These are phyloP conservation scores for Tridacna crocea DNA, from an alignment of 2,888 invertebrate species.

Conservation along the genomic window DNA sequence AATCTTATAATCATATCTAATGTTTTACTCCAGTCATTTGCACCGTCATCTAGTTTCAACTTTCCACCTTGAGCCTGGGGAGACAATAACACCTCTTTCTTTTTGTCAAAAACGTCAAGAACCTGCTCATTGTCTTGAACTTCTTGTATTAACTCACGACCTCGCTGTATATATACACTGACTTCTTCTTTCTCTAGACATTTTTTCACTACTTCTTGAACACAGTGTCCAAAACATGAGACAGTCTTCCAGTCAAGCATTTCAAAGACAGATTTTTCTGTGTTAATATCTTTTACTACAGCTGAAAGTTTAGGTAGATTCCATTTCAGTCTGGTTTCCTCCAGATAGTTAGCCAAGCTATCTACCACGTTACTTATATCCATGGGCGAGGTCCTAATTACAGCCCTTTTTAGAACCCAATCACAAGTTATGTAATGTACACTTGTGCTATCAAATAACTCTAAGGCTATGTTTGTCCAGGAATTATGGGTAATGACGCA, in stretches of 20 bases:
- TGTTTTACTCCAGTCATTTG: conserved; percentile 44
- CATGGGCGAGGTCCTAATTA: conserved; percentile 32
- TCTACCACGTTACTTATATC: conserved; percentile 18
- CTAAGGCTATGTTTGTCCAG: conserved; percentile 31
- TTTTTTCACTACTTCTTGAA: conserved; percentile 35
- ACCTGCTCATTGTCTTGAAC: conserved; percentile 20
- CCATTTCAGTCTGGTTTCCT: conserved; percentile 50
- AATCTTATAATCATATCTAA: conserved; percentile 45
- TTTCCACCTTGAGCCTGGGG: conserved; percentile 28
- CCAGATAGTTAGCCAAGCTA: conserved; percentile 27
- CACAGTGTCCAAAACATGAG: conserved; percentile 52
- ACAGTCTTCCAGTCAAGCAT: conserved; percentile 42
- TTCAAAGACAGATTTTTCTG: conserved; percentile 30
- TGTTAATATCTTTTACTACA: conserved; percentile 30
- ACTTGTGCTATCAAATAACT: conserved; percentile 32
- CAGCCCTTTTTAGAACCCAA: conserved; percentile 44
- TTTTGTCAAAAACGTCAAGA: conserved; percentile 36
- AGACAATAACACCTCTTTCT: conserved; percentile 37
- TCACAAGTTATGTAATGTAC: conserved; percentile 42
- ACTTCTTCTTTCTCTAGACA: conserved; percentile 35
- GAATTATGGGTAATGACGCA: conserved; percentile 39
- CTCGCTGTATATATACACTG: conserved; percentile 37
- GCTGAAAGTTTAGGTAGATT: conserved; percentile 31
- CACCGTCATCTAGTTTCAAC: conserved; percentile 26
- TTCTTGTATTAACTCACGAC: conserved; percentile 30